Evolutionary conservation across 2,888 invertebrate genomes (phyloP).

Genomic region (Clitarchus hookeri): DNA sequence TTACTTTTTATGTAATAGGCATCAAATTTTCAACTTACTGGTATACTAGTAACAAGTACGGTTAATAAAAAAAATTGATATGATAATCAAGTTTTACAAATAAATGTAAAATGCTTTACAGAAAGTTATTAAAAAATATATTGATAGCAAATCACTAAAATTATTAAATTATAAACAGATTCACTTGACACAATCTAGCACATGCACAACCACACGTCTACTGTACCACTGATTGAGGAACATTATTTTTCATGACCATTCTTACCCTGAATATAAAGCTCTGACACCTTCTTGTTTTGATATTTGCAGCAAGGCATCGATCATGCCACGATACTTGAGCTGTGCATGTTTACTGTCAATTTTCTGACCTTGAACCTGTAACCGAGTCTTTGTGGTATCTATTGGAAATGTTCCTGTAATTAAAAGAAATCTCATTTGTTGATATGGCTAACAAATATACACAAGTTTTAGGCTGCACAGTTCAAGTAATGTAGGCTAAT

Average conservation of each 20-base stretch:
- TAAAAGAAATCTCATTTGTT: conserved; percentile 25
- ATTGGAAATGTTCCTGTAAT: conserved; percentile 92
- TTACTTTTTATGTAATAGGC: too few relatives aligned
- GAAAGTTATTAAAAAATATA: too few relatives aligned
- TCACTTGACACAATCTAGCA: too few relatives aligned
- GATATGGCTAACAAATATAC: neutral
- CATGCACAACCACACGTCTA: neutral
- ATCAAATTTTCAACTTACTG: too few relatives aligned
- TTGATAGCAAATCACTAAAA: too few relatives aligned
- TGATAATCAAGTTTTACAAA: too few relatives aligned
- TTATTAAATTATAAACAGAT: too few relatives aligned
- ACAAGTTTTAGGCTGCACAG: neutral
- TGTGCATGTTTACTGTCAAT: conserved; percentile 74
- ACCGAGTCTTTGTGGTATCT: conserved; percentile 91
- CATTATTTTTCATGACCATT: conserved; percentile 38
- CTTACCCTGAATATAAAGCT: conserved; percentile 85
- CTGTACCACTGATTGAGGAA: neutral
- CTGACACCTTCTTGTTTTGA: conserved; percentile 82
- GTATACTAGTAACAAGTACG: too few relatives aligned
- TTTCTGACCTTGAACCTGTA: conserved; percentile 93
- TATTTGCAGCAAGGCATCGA: conserved; percentile 87
- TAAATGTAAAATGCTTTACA: too few relatives aligned
- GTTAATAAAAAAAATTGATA: too few relatives aligned
- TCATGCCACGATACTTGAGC: conserved; percentile 87
- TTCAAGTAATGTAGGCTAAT: conserved; percentile 14